Evolutionary conservation across 2,888 invertebrate genomes (phyloP), one percentile per base, ranked within the genome.

Genomic region (Mycalesis mineus): DNA sequence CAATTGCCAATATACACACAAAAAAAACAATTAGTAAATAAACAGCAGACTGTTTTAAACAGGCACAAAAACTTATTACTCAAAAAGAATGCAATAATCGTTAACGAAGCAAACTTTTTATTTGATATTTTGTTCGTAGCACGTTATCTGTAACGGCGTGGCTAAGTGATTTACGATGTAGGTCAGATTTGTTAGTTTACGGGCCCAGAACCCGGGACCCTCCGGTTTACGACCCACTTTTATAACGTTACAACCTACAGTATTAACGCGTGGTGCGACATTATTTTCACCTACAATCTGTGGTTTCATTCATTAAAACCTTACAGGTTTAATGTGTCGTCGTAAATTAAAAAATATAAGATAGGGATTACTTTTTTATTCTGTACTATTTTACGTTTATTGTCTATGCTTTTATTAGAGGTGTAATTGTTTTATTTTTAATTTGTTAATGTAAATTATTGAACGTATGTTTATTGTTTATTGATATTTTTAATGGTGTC

Each of bases 141-240:
- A 76, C 71, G 78, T 86, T 88, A 88, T 88, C 86, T 85, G 80
- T 80, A 80, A 80, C 80, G 80, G 78, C 83, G 86, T 81, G 88
- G 77, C 82, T 87, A 88, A 88, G 84, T 88, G 88, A 89, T 89
- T 88, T 89, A 89, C 82, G 87, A 86, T 72, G 73, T 77, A 75
- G 85, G 87, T 88, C 86, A 87, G 88, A 85, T 87, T 88, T 88
- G 88, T 88, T 87, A 81, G 88, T 88, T 88, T 86, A 85, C 84
- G 75, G 78, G 72, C 73, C 67, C 80, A 82, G 78, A 85, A 85
- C 87, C 78, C 71, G 80, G 83, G 82, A 78, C 84, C 80, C 74
- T 70, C 69, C 63, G 71, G 71, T 85, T 88, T 88, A 88, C 80
- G 83, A 78, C 75, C 67, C 73, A 75, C 69, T 69, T 82, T 85